phyloP scores from a whole-genome alignment of 2,888 invertebrate genomes.

The Digitonthophagus gazella region DNA sequence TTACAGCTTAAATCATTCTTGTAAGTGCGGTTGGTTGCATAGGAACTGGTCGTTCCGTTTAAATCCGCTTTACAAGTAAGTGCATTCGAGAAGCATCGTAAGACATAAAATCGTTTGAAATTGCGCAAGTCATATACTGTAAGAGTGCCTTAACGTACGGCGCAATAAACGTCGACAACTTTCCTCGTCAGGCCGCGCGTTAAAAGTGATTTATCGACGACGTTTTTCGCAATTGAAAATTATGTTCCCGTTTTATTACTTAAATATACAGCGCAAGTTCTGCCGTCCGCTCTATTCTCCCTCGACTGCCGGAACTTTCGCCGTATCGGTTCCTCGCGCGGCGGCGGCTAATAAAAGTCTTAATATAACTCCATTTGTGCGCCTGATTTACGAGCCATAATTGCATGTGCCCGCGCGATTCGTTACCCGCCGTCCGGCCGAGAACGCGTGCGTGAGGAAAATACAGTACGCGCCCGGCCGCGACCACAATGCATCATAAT shows the following conservation, averaged over 20 bases:
- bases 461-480: neutral
- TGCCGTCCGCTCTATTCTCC: constrained; percentile 24
- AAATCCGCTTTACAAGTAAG: neutral
- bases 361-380: constrained; percentile 47
- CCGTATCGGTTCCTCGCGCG: neutral
- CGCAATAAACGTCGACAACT: neutral
- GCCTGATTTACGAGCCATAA: constrained; percentile 47
- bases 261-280: constrained; percentile 8
- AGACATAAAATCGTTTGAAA: neutral
- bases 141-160: constrained; percentile 14
- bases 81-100: neutral
- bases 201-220: constrained; percentile 26
- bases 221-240: constrained; percentile 29
- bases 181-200: constrained; percentile 1
- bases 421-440: neutral
- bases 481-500: neutral
- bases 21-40: neutral
- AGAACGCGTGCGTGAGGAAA: neutral
- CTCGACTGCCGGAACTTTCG: constrained; percentile 10
- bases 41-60: neutral
- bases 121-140: constrained; percentile 6
- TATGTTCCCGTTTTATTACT: constrained; percentile 28
- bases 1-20: no score
- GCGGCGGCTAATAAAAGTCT: constrained; percentile 40
- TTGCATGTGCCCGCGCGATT: constrained; percentile 48